A percentile compares a stretch with the other conserved stretches of the same genome.
These are phyloP conservation scores for Chloebia gouldiae DNA, from an alignment of 2,113 vertebrate genomes.

Conservation along the genomic window DNA sequence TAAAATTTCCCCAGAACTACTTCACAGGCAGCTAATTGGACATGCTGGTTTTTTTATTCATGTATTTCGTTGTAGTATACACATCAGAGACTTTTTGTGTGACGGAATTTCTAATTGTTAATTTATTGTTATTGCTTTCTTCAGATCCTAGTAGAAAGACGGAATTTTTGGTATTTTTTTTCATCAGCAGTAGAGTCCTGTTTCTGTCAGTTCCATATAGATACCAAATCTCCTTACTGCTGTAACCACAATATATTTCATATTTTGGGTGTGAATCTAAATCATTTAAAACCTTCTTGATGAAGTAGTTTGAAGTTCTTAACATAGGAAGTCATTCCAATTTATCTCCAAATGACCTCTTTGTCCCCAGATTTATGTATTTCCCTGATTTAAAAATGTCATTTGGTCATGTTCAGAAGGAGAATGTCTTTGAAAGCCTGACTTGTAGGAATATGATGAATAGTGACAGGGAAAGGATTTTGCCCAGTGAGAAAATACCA, in stretches of 20 bases:
- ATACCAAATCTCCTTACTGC: neutral
- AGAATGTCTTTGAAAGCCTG: conserved; percentile 58
- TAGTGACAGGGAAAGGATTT: conserved; percentile 64
- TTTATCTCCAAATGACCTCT: conserved; percentile 37
- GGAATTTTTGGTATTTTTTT: neutral
- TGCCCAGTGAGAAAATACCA: conserved; percentile 56
- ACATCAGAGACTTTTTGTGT: neutral
- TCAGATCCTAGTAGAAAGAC: neutral
- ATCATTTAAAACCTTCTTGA: neutral
- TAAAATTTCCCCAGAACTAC: neutral
- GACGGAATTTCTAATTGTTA: neutral
- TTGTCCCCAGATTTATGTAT: conserved; percentile 43
- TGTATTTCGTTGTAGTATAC: neutral
- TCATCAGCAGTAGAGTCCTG: neutral
- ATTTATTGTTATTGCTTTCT: neutral
- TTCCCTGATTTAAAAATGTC: conserved; percentile 56
- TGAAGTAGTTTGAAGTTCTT: conserved; percentile 34
- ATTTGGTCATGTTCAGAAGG: conserved; percentile 43
- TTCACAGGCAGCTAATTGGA: neutral
- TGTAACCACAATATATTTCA: neutral
- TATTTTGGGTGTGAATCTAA: neutral
- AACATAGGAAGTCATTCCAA: neutral
- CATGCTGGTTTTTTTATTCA: neutral
- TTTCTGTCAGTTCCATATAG: neutral
- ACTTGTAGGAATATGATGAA: conserved; percentile 49